Percentiles rank a stretch among this genome's conserved stretches.
Evolutionary conservation across 1,140 invertebrate species (phyloP).

Genomic region (Campoletis sonorensis): DNA sequence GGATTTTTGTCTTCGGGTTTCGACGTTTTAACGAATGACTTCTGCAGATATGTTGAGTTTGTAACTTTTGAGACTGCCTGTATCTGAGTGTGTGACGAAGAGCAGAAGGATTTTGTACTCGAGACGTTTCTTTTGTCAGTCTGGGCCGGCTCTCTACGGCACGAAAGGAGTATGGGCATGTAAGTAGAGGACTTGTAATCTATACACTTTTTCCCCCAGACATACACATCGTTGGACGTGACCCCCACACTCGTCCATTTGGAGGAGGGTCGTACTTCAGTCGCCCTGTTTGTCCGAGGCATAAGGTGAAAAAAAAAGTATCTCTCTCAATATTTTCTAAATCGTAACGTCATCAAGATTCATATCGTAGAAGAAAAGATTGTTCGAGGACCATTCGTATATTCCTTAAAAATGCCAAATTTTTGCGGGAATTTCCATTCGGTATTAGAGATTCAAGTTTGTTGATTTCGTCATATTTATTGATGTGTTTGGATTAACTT

Average conservation of each 20-base stretch:
- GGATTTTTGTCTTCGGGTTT: too few relatives aligned
- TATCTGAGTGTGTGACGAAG: not conserved
- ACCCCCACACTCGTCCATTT: not conserved
- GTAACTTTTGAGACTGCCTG: too few relatives aligned
- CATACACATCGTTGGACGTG: not conserved
- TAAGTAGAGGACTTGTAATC: constrained; percentile 17
- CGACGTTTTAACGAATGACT: too few relatives aligned
- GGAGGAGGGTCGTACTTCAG: not conserved
- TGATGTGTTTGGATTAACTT: too few relatives aligned
- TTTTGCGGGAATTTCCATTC: too few relatives aligned
- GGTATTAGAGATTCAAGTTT: too few relatives aligned
- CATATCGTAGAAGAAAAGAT: not conserved
- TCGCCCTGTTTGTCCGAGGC: not conserved
- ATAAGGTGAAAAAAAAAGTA: not conserved
- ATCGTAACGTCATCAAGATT: not conserved
- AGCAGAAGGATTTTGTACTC: constrained; percentile 22
- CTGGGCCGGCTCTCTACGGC: not conserved
- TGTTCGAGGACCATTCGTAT: not conserved
- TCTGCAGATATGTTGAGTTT: too few relatives aligned
- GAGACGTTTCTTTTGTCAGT: constrained; percentile 30
- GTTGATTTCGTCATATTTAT: too few relatives aligned
- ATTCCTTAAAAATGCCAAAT: not conserved
- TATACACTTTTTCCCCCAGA: constrained; percentile 7
- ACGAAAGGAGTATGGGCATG: not conserved
- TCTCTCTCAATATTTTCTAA: not conserved